A percentile compares a stretch with the other conserved stretches of the same genome.
These are phyloP conservation scores for Morpho achilles DNA, from an alignment of 2,888 invertebrate genomes.

Conservation along the genomic window DNA sequence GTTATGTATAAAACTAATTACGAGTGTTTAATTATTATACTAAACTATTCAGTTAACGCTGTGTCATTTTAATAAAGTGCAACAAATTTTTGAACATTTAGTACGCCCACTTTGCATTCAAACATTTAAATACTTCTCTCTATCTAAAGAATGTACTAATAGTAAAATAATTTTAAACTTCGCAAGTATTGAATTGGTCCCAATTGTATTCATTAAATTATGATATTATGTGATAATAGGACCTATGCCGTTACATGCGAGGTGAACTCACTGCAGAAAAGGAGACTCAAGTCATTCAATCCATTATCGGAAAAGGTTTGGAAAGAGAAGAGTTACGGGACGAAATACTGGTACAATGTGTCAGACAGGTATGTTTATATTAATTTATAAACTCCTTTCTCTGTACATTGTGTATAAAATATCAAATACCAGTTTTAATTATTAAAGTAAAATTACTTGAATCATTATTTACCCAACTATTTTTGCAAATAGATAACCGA, in stretches of 20 bases:
- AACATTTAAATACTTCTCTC: no score
- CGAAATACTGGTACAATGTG: constrained; percentile 93
- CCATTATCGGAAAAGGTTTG: constrained; percentile 90
- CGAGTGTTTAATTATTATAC: background rate
- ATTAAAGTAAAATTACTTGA: no score
- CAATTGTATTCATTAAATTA: background rate
- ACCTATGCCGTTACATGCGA: constrained; percentile 92
- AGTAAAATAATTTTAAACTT: background rate
- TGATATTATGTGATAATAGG: constrained; percentile 71
- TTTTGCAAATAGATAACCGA: constrained; percentile 81
- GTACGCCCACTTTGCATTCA: no score
- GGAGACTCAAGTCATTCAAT: constrained; percentile 90
- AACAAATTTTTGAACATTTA: no score
- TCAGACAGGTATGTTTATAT: constrained; percentile 81
- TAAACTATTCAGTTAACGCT: background rate
- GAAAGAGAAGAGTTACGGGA: constrained; percentile 95
- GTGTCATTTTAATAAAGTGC: no score
- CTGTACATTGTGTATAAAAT: no score
- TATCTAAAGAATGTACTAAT: no score
- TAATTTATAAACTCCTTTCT: no score
- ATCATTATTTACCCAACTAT: no score
- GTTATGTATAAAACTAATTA: constrained; percentile 30
- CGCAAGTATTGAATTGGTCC: background rate
- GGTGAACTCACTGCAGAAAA: constrained; percentile 92
- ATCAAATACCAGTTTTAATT: no score